phyloP scores from a whole-genome alignment of 1,140 invertebrate genomes.

The Belonocnema kinseyi region DNA sequence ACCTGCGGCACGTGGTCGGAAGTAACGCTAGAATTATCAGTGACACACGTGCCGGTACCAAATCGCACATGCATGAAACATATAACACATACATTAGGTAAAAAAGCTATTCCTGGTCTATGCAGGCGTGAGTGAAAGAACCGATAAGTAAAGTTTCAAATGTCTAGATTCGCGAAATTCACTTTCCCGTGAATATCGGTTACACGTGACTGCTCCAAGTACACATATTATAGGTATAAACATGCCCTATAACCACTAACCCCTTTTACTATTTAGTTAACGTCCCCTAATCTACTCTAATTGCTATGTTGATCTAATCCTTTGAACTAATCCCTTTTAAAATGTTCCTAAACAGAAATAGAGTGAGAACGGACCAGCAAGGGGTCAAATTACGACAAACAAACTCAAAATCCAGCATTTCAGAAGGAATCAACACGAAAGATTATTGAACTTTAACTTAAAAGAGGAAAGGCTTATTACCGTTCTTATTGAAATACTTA shows the following conservation, averaged over 20 bases:
- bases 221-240: slow-evolving; percentile 3
- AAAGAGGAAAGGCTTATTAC: no score
- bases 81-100: slow-evolving; percentile 13
- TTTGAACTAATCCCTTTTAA: slow-evolving; percentile 29
- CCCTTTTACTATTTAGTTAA: not conserved
- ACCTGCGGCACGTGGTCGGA: slow-evolving; percentile 72
- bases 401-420: not conserved
- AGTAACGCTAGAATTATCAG: slow-evolving; percentile 59
- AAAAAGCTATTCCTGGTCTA: slow-evolving; percentile 20
- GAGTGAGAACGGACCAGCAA: slow-evolving; percentile 11
- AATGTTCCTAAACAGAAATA: slow-evolving; percentile 16
- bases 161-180: slow-evolving; percentile 2
- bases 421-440: not conserved
- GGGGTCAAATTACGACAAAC: slow-evolving; percentile 4
- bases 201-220: slow-evolving; percentile 31
- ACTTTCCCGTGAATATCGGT: slow-evolving; percentile 47
- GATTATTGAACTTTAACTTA: not conserved
- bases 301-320: slow-evolving; percentile 40
- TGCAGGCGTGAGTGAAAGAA: slow-evolving; percentile 18
- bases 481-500: no score
- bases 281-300: slow-evolving; percentile 41
- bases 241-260: slow-evolving; percentile 23
- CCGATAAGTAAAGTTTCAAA: not conserved
- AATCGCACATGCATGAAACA: slow-evolving; percentile 68
- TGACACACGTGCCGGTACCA: slow-evolving; percentile 58